Percentiles rank a stretch among this genome's conserved stretches.
These are phyloP conservation scores for Anthoptus insignis DNA, from an alignment of 2,888 invertebrate species.

Conservation along the genomic window DNA sequence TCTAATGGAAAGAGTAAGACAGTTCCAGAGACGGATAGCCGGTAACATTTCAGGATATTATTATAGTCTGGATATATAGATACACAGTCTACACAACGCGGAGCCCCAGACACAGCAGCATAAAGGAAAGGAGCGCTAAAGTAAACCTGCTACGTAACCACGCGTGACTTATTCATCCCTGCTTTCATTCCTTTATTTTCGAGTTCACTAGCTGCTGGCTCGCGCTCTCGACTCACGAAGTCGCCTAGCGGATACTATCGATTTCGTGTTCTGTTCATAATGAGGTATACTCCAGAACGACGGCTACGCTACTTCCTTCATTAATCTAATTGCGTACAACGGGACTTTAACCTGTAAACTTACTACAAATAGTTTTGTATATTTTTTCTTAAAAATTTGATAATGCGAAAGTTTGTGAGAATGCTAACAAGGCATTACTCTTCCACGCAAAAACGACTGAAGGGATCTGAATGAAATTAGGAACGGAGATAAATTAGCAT, in stretches of 20 bases:
- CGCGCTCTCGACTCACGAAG: conserved; percentile 25
- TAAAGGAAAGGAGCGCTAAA: background rate
- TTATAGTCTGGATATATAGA: too few species aligned
- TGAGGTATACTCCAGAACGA: conserved; percentile 4
- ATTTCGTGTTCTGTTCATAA: conserved; percentile 22
- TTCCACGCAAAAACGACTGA: too few species aligned
- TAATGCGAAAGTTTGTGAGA: too few species aligned
- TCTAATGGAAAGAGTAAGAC: too few species aligned
- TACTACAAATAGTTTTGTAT: background rate
- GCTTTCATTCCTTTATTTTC: conserved; percentile 23
- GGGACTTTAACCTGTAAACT: background rate
- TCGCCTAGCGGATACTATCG: conserved; percentile 26
- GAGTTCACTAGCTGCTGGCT: conserved; percentile 15
- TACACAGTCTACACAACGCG: too few species aligned
- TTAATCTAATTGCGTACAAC: background rate
- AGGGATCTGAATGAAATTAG: too few species aligned
- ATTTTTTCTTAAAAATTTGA: too few species aligned
- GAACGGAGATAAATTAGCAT: too few species aligned
- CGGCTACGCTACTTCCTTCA: conserved; percentile 1
- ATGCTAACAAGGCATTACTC: too few species aligned
- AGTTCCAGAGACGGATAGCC: too few species aligned
- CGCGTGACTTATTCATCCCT: conserved; percentile 22
- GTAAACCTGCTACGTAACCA: background rate
- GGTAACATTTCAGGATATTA: too few species aligned
- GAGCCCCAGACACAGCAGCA: too few species aligned